Conservation (phyloP, 2,113 vertebrate species). For the Ailuropoda melanoleuca region DNA sequence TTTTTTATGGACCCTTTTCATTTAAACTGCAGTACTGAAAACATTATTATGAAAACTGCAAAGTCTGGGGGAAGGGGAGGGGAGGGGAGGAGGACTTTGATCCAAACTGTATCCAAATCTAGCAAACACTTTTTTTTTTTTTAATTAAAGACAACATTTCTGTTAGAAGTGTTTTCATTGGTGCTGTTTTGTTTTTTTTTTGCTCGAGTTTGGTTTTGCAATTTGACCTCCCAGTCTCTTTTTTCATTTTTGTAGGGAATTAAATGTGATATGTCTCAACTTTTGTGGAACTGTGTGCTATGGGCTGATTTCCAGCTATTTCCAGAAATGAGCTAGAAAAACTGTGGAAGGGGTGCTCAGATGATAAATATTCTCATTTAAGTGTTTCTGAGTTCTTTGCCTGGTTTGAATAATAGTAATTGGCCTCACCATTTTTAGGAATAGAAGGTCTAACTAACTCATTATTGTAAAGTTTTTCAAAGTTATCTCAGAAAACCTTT, state of each 20-base stretch:
- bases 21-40: slow-evolving; percentile 7
- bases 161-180: slow-evolving; percentile 35
- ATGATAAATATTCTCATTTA: background rate
- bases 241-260: slow-evolving; percentile 51
- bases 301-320: slow-evolving; percentile 13
- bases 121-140: background rate
- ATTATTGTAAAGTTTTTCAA: background rate
- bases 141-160: slow-evolving; percentile 7
- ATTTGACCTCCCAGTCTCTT: slow-evolving; percentile 26
- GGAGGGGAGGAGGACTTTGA: background rate
- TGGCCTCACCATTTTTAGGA: background rate
- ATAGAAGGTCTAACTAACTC: background rate
- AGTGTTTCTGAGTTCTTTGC: background rate
- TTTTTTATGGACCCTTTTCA: background rate
- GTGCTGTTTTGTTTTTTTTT: slow-evolving; percentile 53
- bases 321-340: slow-evolving; percentile 37
- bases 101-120: slow-evolving; percentile 15
- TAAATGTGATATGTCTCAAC: slow-evolving; percentile 17
- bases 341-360: background rate
- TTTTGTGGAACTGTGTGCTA: background rate
- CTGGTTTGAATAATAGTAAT: slow-evolving; percentile 17
- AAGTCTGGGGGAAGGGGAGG: background rate
- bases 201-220: slow-evolving; percentile 63
- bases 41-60: background rate
- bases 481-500: background rate